A percentile compares a stretch with the other conserved stretches of the same genome.
These are phyloP conservation scores for Phyto melanocephala DNA, from an alignment of 2,888 invertebrate genomes.

Conservation along the genomic window DNA sequence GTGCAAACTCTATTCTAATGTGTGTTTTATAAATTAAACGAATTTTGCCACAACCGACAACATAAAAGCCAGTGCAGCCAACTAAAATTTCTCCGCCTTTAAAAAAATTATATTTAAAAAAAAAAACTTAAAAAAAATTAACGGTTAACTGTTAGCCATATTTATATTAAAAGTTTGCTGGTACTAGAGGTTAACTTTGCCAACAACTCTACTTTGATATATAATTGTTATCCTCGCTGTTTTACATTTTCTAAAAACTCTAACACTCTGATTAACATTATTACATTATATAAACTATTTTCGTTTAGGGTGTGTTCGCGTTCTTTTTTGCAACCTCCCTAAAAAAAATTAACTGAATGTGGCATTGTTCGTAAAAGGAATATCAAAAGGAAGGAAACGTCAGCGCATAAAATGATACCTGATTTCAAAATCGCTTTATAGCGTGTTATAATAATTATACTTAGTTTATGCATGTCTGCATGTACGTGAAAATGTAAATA, in stretches of 20 bases:
- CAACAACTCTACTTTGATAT: background rate
- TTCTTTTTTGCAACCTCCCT: background rate
- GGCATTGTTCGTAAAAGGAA: background rate
- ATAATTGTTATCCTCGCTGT: background rate
- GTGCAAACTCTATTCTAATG: too few species aligned
- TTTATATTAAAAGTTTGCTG: too few species aligned
- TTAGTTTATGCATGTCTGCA: background rate
- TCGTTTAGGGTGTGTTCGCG: background rate
- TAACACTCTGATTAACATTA: background rate
- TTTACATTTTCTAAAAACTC: background rate
- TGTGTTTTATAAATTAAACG: too few species aligned
- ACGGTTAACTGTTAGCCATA: too few species aligned
- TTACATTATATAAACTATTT: background rate
- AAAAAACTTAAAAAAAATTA: too few species aligned
- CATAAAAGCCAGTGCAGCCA: too few species aligned
- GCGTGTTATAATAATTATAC: slow-evolving; percentile 45
- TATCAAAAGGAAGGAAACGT: slow-evolving; percentile 46
- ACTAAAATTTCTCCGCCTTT: too few species aligned
- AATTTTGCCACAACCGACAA: too few species aligned
- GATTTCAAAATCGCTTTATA: slow-evolving; percentile 46
- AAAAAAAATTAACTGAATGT: background rate
- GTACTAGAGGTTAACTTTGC: too few species aligned
- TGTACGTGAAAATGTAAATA: background rate
- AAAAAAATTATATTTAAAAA: too few species aligned
- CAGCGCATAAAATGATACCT: slow-evolving; percentile 51